Percentiles rank a stretch among this genome's conserved stretches.
Conservation (phyloP, 2,888 invertebrate species). For the Chouioia cunea region DNA sequence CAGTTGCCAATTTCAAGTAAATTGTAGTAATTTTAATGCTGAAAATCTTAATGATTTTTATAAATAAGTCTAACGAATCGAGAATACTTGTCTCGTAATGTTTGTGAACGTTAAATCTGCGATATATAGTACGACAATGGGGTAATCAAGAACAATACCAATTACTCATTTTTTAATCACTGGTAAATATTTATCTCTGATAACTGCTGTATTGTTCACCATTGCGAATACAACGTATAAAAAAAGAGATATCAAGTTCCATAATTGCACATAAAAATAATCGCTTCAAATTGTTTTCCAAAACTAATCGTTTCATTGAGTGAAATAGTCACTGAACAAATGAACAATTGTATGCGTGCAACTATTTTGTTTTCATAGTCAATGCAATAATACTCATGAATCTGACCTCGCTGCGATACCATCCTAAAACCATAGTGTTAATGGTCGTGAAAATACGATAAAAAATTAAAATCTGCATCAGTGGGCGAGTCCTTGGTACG, state of each 20-base stretch:
- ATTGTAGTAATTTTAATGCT: too few species aligned
- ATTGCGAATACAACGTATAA: not conserved
- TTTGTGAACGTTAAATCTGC: constrained; percentile 20
- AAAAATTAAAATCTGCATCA: constrained; percentile 12
- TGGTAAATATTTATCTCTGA: not conserved
- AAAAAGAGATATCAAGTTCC: not conserved
- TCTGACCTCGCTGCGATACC: constrained; percentile 18
- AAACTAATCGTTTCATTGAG: constrained; percentile 19
- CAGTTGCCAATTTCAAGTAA: too few species aligned
- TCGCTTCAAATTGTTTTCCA: not conserved
- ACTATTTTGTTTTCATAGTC: too few species aligned
- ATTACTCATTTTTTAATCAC: not conserved
- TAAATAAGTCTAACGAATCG: too few species aligned
- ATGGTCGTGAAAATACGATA: constrained; percentile 13
- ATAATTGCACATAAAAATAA: constrained; percentile 4
- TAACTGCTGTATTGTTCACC: not conserved
- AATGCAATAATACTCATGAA: not conserved
- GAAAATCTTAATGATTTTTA: too few species aligned
- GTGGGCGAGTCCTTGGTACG: not conserved
- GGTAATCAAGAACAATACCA: constrained; percentile 3
- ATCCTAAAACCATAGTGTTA: constrained; percentile 9
- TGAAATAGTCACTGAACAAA: too few species aligned
- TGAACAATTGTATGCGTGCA: too few species aligned
- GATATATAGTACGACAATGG: constrained; percentile 4
- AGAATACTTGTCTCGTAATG: constrained; percentile 16